These are phyloP conservation scores for Cuniculus paca DNA, from an alignment of 2,797 vertebrate genomes.

Conservation along the genomic window DNA sequence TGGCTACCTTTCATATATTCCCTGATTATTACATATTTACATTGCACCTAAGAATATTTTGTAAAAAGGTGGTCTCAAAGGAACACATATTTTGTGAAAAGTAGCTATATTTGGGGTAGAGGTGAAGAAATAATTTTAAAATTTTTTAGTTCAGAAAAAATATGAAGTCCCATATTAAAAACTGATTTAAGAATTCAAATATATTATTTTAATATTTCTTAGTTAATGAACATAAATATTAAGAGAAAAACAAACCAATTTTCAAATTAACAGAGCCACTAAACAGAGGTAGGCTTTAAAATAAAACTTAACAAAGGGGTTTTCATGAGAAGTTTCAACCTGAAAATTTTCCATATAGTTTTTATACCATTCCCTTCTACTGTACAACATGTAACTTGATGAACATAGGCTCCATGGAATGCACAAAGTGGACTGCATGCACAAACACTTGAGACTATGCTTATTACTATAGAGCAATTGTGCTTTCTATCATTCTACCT, in stretches of 20 bases:
- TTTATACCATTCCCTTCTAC: not conserved
- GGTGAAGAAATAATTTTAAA: not conserved
- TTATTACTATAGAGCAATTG: not conserved
- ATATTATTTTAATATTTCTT: not conserved
- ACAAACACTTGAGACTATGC: not conserved
- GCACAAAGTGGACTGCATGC: not conserved
- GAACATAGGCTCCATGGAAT: rapidly evolving
- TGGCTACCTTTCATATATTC: not conserved
- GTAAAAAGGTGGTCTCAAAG: not conserved
- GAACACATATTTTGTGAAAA: not conserved
- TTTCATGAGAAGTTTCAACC: not conserved
- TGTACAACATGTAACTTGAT: not conserved
- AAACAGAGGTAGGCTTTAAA: not conserved
- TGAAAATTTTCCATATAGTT: not conserved
- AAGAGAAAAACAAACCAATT: not conserved
- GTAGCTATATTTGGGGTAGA: not conserved
- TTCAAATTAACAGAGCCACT: not conserved
- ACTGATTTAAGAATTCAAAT: not conserved
- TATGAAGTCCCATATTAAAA: no score
- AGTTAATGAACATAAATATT: not conserved
- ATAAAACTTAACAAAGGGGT: not conserved
- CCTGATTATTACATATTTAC: not conserved
- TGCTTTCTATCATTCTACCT: not conserved
- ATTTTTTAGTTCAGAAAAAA: not conserved
- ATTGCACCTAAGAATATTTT: not conserved